These are phyloP conservation scores for Mesorhabditis belari DNA, from an alignment of 2,888 invertebrate species.

Conservation along the genomic window DNA sequence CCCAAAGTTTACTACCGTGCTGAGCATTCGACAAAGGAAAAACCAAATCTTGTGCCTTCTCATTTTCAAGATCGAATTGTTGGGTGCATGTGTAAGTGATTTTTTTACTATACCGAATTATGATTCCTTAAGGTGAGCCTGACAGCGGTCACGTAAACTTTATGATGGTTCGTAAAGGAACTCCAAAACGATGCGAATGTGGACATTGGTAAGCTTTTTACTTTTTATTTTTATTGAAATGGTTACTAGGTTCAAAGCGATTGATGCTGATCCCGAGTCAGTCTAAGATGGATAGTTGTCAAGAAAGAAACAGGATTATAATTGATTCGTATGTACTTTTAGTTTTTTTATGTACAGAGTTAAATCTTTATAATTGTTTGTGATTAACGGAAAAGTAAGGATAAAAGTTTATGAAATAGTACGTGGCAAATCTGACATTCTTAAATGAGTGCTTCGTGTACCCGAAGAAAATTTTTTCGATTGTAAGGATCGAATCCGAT, in stretches of 20 bases:
- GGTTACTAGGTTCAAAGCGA: constrained; percentile 68
- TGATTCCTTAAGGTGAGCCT: constrained; percentile 65
- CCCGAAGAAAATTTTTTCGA: constrained; percentile 21
- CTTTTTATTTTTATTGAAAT: constrained; percentile 53
- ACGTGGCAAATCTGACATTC: too few species aligned
- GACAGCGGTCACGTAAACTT: constrained; percentile 81
- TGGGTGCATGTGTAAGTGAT: constrained; percentile 75
- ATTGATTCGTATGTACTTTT: too few species aligned
- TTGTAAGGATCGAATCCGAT: constrained; percentile 27
- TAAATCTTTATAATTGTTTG: too few species aligned
- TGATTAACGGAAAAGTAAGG: too few species aligned
- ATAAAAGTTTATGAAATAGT: too few species aligned
- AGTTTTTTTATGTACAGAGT: too few species aligned
- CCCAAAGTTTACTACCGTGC: constrained; percentile 52
- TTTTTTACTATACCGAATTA: neutral
- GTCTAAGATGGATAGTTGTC: too few species aligned
- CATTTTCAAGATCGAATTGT: constrained; percentile 80
- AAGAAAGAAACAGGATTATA: too few species aligned
- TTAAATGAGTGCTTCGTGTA: constrained; percentile 13
- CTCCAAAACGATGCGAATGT: constrained; percentile 75
- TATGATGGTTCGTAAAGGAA: constrained; percentile 88
- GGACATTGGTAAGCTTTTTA: constrained; percentile 64
- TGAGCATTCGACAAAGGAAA: constrained; percentile 68
- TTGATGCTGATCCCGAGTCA: constrained; percentile 57
- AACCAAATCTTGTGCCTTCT: constrained; percentile 82